Evolutionary conservation across 2,888 invertebrate genomes (phyloP), one percentile per base, ranked within the genome.

Genomic region (Euplexia lucipara): DNA sequence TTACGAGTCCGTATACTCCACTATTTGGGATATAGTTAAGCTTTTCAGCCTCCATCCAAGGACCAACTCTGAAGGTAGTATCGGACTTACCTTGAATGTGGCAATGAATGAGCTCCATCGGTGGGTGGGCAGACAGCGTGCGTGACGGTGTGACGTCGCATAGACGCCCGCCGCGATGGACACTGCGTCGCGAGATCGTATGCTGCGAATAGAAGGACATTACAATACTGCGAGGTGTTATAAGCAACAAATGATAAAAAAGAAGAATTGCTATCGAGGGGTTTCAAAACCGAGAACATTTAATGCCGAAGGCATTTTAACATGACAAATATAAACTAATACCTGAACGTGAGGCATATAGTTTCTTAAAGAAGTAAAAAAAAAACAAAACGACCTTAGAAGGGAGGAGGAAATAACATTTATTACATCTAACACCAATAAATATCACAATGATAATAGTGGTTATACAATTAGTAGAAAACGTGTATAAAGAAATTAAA

Each of bases 121-220:
- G 91, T 90, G 84, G 93, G 91, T 69, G 90, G 88, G 73, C 90
- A 90, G 54, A 81, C 88, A 83, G 96, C 77, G 94, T 96, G 92
- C 91, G 96, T 96, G 78, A 96, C 97, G 18, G 96, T 97, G 91
- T 97, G 98, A 63, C 96, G 97, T 58, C 96, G 96, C 93, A 96
- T 96, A 30, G 96, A 97, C 48, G 96, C 97, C 59, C 97, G 96
- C 62, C 97, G 95, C 47, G 97, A 97, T 62, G 97, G 97, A 86
- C 97, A 97, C 87, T 98, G 97, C 48, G 98, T 97, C 70, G 98
- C 98, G 90, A 98, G 92, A 92, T 98, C 98, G 88, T 98, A 98
- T 48, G 97, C 98, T 97, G 92, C 10, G 86, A 84, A 73, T 32
- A 75, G 47, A 75, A 51, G 34, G 22, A 64, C 56, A 70, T 58